Evolutionary conservation across 2,888 invertebrate species (phyloP).

Genomic region (Drosophila trichaetosa): DNA sequence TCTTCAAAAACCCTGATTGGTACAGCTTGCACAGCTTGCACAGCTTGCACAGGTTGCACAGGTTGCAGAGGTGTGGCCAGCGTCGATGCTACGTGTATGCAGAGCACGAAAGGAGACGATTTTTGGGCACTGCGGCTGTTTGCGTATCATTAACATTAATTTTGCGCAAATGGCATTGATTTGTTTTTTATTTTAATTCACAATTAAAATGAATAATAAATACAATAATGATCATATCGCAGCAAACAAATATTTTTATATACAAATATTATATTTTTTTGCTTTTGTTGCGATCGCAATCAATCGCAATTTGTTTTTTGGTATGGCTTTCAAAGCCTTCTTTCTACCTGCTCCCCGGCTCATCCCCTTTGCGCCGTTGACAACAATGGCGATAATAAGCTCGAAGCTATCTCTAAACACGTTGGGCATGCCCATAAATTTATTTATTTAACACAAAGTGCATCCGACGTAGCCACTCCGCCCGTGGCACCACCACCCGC

Average conservation of each 20-base stretch:
- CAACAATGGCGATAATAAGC: slow-evolving; percentile 20
- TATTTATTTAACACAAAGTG: slow-evolving; percentile 64
- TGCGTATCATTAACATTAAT: slow-evolving; percentile 65
- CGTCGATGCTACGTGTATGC: background rate
- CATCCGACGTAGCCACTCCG: slow-evolving; percentile 42
- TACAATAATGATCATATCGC: slow-evolving; percentile 26
- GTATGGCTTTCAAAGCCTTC: slow-evolving; percentile 14
- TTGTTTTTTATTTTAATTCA: slow-evolving; percentile 75
- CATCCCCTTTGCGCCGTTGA: background rate
- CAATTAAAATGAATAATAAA: slow-evolving; percentile 37
- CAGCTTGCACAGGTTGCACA: background rate
- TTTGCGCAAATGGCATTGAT: slow-evolving; percentile 68
- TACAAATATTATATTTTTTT: slow-evolving; percentile 47
- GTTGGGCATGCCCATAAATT: slow-evolving; percentile 62
- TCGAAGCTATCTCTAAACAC: slow-evolving; percentile 27
- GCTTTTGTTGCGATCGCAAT: slow-evolving; percentile 55
- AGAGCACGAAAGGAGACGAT: background rate
- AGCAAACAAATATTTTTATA: slow-evolving; percentile 32
- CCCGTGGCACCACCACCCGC: background rate
- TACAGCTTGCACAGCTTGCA: too few relatives aligned
- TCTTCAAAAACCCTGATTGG: too few relatives aligned
- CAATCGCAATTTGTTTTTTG: slow-evolving; percentile 28
- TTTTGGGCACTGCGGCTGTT: slow-evolving; percentile 20
- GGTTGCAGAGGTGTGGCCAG: background rate
- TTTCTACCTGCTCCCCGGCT: background rate